phyloP scores from a whole-genome alignment of 2,888 invertebrate species.

The Lamellibrachia satsuma region DNA sequence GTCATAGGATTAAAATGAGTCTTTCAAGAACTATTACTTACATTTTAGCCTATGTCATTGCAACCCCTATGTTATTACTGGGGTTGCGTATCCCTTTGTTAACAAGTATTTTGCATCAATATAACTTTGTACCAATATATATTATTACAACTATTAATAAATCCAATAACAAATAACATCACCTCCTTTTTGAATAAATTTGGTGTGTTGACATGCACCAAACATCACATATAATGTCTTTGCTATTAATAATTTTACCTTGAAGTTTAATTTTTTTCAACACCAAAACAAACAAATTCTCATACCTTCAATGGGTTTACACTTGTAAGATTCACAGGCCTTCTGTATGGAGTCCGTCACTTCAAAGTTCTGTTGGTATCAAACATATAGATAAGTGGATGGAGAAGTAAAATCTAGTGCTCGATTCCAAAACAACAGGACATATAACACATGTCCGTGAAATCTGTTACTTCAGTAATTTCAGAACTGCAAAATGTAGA shows the following conservation, averaged over 20 bases:
- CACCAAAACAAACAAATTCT: neutral
- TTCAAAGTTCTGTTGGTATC: constrained; percentile 37
- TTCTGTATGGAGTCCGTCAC: constrained; percentile 93
- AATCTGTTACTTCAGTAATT: too few species aligned
- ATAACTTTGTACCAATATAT: neutral
- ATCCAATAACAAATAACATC: neutral
- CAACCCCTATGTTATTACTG: too few species aligned
- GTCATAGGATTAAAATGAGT: neutral
- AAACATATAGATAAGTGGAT: neutral
- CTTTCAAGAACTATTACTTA: neutral
- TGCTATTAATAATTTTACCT: neutral
- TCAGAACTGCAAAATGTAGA: too few species aligned
- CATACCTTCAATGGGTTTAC: constrained; percentile 97
- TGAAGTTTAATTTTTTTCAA: neutral
- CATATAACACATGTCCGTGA: too few species aligned
- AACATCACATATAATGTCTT: neutral
- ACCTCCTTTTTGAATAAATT: neutral
- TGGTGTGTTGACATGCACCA: neutral
- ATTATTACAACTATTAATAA: neutral
- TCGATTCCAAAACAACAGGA: too few species aligned
- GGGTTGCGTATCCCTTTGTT: too few species aligned
- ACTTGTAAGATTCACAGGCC: constrained; percentile 89
- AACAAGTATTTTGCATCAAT: neutral
- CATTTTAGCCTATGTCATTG: neutral
- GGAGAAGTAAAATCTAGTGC: neutral